Evolutionary conservation across 2,888 invertebrate species (phyloP), one percentile per base, ranked within the genome.

Genomic region (Ametastegia equiseti): DNA sequence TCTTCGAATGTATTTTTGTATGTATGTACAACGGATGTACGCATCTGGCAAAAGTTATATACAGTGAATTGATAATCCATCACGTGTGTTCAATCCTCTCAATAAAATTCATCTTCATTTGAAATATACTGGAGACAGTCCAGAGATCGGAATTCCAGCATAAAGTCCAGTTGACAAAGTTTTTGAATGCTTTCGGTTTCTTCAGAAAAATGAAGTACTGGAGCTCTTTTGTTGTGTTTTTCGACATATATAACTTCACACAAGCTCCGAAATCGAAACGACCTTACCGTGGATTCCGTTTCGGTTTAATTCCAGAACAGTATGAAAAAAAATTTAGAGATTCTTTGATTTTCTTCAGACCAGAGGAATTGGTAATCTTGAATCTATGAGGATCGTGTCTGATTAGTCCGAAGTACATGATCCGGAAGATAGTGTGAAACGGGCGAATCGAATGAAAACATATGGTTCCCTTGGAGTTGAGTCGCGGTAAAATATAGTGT

Each of bases 401-500:
- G 15, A n/a, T n/a, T n/a, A n/a, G n/a, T 60, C 11, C 13, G 19
- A 54, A 30, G 60, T 60, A 30, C n/a, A n/a, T n/a, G n/a, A n/a
- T 27, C 11, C 30, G 9, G 15, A 60, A 60, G 30, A 60, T 60
- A 13, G 27, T 30, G 27, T 60, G 4, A 60, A 30, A 11, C 30
- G 60, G 13, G 27, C 60, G 60, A 15, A 60, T 27, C 30, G 23
- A 60, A 60, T 60, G n/a, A n/a, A n/a, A n/a, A n/a, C n/a, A n/a
- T n/a, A n/a, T 30, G 60, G 30, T 60, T 30, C 60, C 23, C 19
- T n/a, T n/a, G n/a, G n/a, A n/a, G n/a, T n/a, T n/a, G n/a, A 9
- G 71, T 15, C 54, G 27, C 54, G 50, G 54, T 75, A 75, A 75
- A 54, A 75, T 75, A 54, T 36, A 75, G 45, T 54, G 23, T 54